Base-by-base conservation (phyloP, 2,113 vertebrate genomes). In the Smithornis capensis region DNA sequence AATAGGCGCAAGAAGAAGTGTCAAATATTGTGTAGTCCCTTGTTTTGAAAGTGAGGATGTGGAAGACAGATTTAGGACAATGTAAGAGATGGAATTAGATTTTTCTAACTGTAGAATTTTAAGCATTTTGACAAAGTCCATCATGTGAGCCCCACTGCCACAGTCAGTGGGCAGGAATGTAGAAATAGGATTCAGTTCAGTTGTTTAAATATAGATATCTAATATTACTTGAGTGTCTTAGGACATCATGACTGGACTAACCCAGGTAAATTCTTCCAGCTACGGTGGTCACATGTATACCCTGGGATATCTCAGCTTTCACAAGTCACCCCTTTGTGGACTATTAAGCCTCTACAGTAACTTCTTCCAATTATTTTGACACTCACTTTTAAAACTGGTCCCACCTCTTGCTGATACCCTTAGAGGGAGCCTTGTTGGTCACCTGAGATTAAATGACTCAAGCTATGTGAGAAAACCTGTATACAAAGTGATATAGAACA, bases 351-450 rank as follows among this genome's bases (percentile, higher is more conserved):
- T 49, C 65, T 50, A 35, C 24, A 27, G 17, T 11, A 42, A 65
- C 42, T 70, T 76, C 42, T 57, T 60, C 56, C 33, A 23, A 11
- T 53, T 53, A 27, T 35, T 91, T 64, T 73, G 24, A 23, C 4
- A 33, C 6, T 9, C 7, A 1, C 7, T 74, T 65, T 59, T 27
- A 77, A 69, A 78, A 25, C 4, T 38, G 24, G 7, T 56, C 13
- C 38, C 21, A 24, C 2, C 0, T 71, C 31, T 68, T 63, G 14
- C 35, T 12, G 2, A 22, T 23, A 9, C 12, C 52, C 33, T 75
- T 37, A 45, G 15, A 38, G 7, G 4, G 7, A 38, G 3, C 2
- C 4, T 82, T 2, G 35, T 9, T 6, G 0, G 7, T 49, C 22
- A 74, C 3, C 8, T 67, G n/a, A 19, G 38, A 21, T 14, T 52